phyloP scores from a whole-genome alignment of 1,140 invertebrate species.

The Anoplophora glabripennis region DNA sequence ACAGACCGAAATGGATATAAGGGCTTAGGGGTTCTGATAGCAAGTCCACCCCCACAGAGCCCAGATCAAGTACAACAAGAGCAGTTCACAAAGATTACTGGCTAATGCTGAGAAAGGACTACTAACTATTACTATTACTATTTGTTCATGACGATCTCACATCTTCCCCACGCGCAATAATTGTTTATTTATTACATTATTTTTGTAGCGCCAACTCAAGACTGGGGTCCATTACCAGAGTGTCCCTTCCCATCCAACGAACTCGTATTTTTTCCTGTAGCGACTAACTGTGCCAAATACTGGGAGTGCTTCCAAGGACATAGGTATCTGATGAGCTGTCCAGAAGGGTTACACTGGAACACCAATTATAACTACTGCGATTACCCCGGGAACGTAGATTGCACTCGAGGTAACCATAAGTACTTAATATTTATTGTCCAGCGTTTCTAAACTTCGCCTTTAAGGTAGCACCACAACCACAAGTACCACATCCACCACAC shows the following conservation, averaged over 20 bases:
- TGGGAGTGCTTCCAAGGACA: slow-evolving; percentile 25
- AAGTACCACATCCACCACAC: not conserved
- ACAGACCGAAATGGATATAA: too few relatives aligned
- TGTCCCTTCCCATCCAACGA: slow-evolving; percentile 17
- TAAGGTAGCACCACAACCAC: not conserved
- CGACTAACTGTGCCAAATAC: slow-evolving; percentile 24
- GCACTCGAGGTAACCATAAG: not conserved
- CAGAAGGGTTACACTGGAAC: slow-evolving; percentile 26
- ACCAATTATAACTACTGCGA: slow-evolving; percentile 19
- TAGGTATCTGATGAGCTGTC: slow-evolving; percentile 18
- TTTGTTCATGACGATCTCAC: too few relatives aligned
- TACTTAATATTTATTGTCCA: not conserved
- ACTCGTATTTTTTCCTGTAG: slow-evolving; percentile 6
- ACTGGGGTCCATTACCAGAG: not conserved
- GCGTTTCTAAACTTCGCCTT: not conserved
- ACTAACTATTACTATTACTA: too few relatives aligned
- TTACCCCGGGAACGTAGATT: slow-evolving; percentile 14
- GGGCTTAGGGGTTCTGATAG: too few relatives aligned
- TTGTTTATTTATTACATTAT: too few relatives aligned
- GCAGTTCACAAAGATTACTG: too few relatives aligned
- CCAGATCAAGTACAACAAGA: too few relatives aligned
- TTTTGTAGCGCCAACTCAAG: not conserved
- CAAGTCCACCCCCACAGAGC: too few relatives aligned
- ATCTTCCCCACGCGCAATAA: too few relatives aligned
- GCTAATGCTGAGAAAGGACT: too few relatives aligned